Evolutionary conservation across 2,888 invertebrate species (phyloP), one percentile per base, ranked within the genome.

Genomic region (Gonocerus acuteangulatus): DNA sequence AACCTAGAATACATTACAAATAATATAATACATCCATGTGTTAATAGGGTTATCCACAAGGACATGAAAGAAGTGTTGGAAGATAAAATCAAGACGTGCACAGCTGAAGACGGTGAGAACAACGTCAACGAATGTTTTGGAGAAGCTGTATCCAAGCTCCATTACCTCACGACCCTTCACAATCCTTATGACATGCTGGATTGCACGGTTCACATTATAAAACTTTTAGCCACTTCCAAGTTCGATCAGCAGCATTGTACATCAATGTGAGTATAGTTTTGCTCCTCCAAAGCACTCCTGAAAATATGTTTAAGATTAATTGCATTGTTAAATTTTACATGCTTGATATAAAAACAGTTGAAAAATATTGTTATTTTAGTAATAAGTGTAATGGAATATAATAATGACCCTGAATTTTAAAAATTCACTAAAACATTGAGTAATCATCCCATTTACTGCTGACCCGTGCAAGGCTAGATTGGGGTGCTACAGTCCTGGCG

Each of bases 131-230:
- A 52, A 27, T 51, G 49, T 23, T 34, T 19, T 32, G 19, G 45
- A 39, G 66, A 66, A 54, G 66, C 66, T n/a, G 56, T 64, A 15
- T 60, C 63, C 3, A 66, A 66, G 48, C 27, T 66, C 11, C 66
- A 66, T 34, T 66, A 64, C 34, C 45, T 66, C 1, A 51, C 61
- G 9, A 66, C 66, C 7, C 61, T 66, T 34, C 61, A 62, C 47
- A 62, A 62, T n/a, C 66, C 66, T 2, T 64, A 64, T 27, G 60
- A 58, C 32, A 66, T 66, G 66, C 52, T 64, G 7, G 62, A 64
- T 57, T 66, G 66, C 39, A 48, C 48, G 1, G 62, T 66, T 23
- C 61, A 62, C 19, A 58, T 66, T 1, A 64, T 66, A 11, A 64
- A 62, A 58, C 48, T 66, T 39, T 39, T 66, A n/a, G 64, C 64